Evolutionary conservation across 2,113 vertebrate genomes (phyloP), one percentile per base, ranked within the genome.

Genomic region (Lota lota): DNA sequence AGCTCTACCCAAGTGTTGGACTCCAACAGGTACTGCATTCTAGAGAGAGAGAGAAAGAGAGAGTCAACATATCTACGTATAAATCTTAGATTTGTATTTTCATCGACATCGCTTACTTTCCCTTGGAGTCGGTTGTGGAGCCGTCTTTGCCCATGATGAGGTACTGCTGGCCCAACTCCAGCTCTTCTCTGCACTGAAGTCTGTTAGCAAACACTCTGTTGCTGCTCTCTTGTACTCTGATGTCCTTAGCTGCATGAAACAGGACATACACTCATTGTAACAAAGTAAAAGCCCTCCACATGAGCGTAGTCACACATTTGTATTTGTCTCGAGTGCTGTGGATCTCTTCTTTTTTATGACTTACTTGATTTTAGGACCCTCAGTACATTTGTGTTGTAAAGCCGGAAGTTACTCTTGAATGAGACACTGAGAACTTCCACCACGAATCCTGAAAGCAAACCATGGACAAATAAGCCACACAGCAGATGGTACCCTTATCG

Each of bases 141-240:
- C 88, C 91, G n/a, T 92, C 90, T 68, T 87, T 88, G 40, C 91
- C 91, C 91, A 93, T 90, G 78, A 93, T 88, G 14, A 93, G 88
- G 69, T 92, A 92, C 1, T 21, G 66, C 18, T 67, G 56, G 2
- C 66, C 76, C 20, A 58, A 0, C 0, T 77, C 61, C 22, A 92
- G 63, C 3, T 76, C 7, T 56, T n/a, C 81, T 69, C 89, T 92
- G 67, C 91, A 93, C 6, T 90, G 86, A 60, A 77, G 72, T 67
- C 90, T 89, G 70, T 88, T 89, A 5, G 76, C 88, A 81, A 93
- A 92, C 66, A 88, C 78, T 17, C 89, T 81, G 10, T 66, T 53
- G 20, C 72, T 75, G 50, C 56, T 72, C n/a, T 40, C 22, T 0
- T 0, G n/a, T 59, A 89, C 72, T 2, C 0, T 1, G 0, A 0